Evolutionary conservation across 2,113 vertebrate species (phyloP).

Genomic region (Gadus macrocephalus): DNA sequence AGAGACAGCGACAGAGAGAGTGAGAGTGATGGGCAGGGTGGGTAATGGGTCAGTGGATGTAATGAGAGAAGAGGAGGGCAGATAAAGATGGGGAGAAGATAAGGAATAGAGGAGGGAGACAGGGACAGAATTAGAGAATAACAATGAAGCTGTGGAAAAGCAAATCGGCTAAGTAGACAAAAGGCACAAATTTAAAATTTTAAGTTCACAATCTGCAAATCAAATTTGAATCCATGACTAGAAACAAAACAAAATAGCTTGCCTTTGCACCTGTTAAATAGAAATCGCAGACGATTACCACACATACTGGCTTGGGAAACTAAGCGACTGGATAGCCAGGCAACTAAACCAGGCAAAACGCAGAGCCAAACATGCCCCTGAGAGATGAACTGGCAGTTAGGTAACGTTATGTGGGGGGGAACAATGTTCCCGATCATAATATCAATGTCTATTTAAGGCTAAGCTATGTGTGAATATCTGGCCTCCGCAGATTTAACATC

Average conservation of each 20-base stretch:
- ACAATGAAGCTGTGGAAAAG: background rate
- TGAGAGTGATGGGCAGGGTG: too few species aligned
- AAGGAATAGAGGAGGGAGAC: too few species aligned
- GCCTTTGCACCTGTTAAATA: constrained; percentile 8
- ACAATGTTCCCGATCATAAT: background rate
- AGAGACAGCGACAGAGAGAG: too few species aligned
- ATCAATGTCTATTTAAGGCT: too few species aligned
- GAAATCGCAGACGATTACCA: constrained; percentile 11
- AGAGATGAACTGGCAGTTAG: background rate
- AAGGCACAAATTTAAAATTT: too few species aligned
- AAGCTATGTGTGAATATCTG: too few species aligned
- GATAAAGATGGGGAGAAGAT: too few species aligned
- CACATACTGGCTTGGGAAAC: constrained; percentile 6
- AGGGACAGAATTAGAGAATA: background rate
- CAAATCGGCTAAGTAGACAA: too few species aligned
- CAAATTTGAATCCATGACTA: too few species aligned
- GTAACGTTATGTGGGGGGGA: background rate
- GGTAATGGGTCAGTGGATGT: too few species aligned
- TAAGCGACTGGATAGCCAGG: constrained; percentile 22
- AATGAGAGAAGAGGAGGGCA: background rate
- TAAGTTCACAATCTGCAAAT: too few species aligned
- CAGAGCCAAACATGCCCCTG: constrained; percentile 21
- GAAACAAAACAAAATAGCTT: background rate
- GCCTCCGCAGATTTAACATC: too few species aligned
- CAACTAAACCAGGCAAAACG: constrained; percentile 19